A percentile compares a stretch with the other conserved stretches of the same genome.
phyloP scores from a whole-genome alignment of 2,113 vertebrate species.

The Mellivora capensis region DNA sequence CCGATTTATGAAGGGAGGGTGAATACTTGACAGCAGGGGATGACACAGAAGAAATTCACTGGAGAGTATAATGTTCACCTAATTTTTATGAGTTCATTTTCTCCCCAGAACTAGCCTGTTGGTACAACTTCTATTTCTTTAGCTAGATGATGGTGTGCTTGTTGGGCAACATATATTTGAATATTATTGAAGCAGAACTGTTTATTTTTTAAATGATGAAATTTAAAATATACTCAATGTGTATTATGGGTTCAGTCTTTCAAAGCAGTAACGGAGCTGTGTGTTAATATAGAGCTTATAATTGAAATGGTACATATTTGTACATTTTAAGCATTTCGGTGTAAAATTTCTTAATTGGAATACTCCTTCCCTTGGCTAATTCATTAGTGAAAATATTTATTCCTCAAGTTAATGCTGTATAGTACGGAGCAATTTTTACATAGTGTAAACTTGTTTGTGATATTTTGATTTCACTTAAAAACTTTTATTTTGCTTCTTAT shows the following conservation, averaged over 20 bases:
- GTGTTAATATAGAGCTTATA: slow-evolving; percentile 67
- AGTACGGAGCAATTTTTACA: slow-evolving; percentile 68
- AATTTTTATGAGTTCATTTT: slow-evolving; percentile 57
- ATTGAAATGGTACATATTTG: slow-evolving; percentile 66
- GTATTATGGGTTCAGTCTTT: slow-evolving; percentile 53
- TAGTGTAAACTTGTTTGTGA: slow-evolving; percentile 71
- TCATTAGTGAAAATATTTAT: slow-evolving; percentile 78
- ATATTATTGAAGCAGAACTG: slow-evolving; percentile 9
- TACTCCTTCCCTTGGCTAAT: slow-evolving; percentile 75
- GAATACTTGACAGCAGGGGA: slow-evolving; percentile 53
- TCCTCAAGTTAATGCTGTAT: slow-evolving; percentile 69
- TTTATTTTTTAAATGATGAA: slow-evolving; percentile 55
- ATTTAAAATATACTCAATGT: slow-evolving; percentile 59
- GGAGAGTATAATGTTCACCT: slow-evolving; percentile 66
- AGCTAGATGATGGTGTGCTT: slow-evolving; percentile 55
- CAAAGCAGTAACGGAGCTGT: slow-evolving; percentile 42
- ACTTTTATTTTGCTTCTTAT: slow-evolving; percentile 71
- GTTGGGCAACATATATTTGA: slow-evolving; percentile 1
- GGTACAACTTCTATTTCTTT: slow-evolving; percentile 58
- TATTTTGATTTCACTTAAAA: slow-evolving; percentile 76
- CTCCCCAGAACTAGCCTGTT: slow-evolving; percentile 55
- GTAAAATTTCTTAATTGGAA: slow-evolving; percentile 75
- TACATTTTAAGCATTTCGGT: slow-evolving; percentile 73
- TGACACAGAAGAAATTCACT: slow-evolving; percentile 67
- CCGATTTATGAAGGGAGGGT: slow-evolving; percentile 68